Evolutionary conservation across 2,888 invertebrate genomes (phyloP).

Genomic region (Callyntrura sp.): DNA sequence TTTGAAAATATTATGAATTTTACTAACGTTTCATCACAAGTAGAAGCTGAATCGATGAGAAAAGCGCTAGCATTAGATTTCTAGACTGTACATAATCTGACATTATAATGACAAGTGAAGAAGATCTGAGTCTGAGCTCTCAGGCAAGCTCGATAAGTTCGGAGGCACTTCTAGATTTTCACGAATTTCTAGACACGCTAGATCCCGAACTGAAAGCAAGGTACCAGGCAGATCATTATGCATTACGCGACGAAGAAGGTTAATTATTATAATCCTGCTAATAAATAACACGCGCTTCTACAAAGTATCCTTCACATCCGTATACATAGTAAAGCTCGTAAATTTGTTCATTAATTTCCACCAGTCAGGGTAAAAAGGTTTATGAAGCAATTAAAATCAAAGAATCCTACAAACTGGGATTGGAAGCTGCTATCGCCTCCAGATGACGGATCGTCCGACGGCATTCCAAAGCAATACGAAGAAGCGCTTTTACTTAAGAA

Average conservation of each 20-base stretch:
- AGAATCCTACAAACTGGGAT: not conserved
- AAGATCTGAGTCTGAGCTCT: too few species aligned
- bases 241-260: slow-evolving; percentile 7
- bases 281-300: not conserved
- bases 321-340: too few species aligned
- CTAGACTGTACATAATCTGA: too few species aligned
- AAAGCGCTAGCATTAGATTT: too few species aligned
- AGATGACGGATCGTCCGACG: not conserved
- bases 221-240: slow-evolving; percentile 8
- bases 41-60: too few species aligned
- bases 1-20: too few species aligned
- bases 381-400: not conserved
- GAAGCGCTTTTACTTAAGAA: slow-evolving; percentile 56
- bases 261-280: not conserved
- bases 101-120: too few species aligned
- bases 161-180: too few species aligned
- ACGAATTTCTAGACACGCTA: slow-evolving; percentile 32
- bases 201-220: not conserved
- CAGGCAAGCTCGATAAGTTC: too few species aligned
- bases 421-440: not conserved
- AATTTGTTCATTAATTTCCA: not conserved
- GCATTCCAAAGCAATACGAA: slow-evolving; percentile 69
- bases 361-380: not conserved
- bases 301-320: too few species aligned
- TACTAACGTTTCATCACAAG: too few species aligned